phyloP scores from a whole-genome alignment of 2,113 vertebrate species.

The Etheostoma cragini region DNA sequence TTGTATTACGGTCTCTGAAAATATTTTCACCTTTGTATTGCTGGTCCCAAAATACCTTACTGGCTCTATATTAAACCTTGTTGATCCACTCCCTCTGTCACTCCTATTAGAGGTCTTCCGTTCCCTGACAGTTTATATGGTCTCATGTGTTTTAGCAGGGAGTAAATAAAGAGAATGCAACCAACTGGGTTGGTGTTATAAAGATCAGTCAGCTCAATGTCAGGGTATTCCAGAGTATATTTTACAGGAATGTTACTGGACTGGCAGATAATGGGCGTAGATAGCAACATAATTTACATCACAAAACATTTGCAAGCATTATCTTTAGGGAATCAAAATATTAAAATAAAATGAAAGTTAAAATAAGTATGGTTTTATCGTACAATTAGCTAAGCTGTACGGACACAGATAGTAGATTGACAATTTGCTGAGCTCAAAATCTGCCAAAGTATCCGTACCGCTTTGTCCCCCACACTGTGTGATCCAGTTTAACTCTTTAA shows the following conservation, averaged over 20 bases:
- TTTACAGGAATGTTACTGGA: background rate
- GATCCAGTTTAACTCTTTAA: conserved; percentile 71
- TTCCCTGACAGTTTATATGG: conserved; percentile 17
- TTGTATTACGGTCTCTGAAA: conserved; percentile 14
- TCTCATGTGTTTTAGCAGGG: conserved; percentile 11
- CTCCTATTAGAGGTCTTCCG: conserved; percentile 42
- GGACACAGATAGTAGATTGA: background rate
- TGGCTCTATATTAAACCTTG: conserved; percentile 63
- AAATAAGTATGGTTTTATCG: no score
- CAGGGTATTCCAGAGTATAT: conserved; percentile 10
- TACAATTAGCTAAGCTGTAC: background rate
- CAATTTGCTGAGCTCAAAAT: conserved; percentile 44
- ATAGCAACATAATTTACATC: background rate
- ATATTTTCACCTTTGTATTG: conserved; percentile 58
- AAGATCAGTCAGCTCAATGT: conserved; percentile 26
- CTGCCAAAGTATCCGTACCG: conserved; percentile 10
- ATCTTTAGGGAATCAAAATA: background rate
- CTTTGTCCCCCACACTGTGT: conserved; percentile 45
- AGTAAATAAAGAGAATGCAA: conserved; percentile 32
- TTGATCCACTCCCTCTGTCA: conserved; percentile 62
- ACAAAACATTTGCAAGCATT: background rate
- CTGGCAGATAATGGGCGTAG: background rate
- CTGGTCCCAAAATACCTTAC: conserved; percentile 51
- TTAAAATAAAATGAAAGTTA: background rate
- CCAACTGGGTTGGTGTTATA: background rate